Evolutionary conservation across 1,140 invertebrate species (phyloP).

Genomic region (Rhopalosiphum padi): DNA sequence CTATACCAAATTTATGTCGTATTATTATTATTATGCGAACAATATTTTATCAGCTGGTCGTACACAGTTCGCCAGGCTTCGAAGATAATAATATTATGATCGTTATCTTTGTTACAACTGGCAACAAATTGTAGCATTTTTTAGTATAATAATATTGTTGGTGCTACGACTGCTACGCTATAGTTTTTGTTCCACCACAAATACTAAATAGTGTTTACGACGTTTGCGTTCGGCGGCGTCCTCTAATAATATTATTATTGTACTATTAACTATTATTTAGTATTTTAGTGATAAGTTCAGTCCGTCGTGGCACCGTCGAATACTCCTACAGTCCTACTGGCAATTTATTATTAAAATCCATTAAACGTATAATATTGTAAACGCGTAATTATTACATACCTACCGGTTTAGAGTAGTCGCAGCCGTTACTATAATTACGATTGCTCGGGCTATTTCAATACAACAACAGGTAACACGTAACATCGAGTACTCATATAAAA

Average conservation of each 20-base stretch:
- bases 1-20: not conserved
- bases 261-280: not conserved
- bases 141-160: not conserved
- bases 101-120: slow-evolving; percentile 13
- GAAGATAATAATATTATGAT: not conserved
- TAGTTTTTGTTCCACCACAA: not conserved
- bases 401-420: not conserved
- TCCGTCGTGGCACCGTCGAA: not conserved
- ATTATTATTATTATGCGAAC: not conserved
- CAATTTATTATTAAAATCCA: not conserved
- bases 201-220: not conserved
- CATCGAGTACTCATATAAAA: not conserved
- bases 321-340: too few species aligned
- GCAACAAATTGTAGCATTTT: not conserved
- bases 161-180: not conserved
- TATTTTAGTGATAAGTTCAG: not conserved
- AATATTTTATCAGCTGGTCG: not conserved
- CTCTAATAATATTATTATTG: not conserved
- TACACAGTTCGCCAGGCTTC: not conserved
- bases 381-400: not conserved
- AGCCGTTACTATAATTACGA: not conserved
- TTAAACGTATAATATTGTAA: not conserved
- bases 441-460: not conserved
- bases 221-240: not conserved
- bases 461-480: not conserved